These are phyloP conservation scores for Paramuricea clavata DNA, from an alignment of 92 coral and sea anemone species.

Conservation along the genomic window DNA sequence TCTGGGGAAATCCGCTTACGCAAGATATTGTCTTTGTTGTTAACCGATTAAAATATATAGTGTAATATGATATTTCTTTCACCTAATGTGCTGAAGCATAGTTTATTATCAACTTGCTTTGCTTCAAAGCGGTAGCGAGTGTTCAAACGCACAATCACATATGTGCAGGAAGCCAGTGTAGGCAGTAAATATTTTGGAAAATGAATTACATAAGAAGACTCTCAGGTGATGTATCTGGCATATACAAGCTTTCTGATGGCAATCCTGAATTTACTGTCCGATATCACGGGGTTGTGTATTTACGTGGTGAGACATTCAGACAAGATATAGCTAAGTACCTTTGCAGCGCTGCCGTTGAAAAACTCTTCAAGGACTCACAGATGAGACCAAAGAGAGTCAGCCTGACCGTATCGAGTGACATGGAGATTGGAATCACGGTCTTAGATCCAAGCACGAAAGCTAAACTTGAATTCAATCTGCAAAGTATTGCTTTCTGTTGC, in stretches of 20 bases:
- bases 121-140: not conserved
- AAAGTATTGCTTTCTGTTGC: slow-evolving; percentile 87
- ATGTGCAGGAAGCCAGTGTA: not conserved
- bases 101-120: not conserved
- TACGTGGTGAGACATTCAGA: slow-evolving; percentile 34
- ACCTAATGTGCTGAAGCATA: not conserved
- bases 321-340: slow-evolving; percentile 32
- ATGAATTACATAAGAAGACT: slow-evolving; percentile 46
- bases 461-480: slow-evolving; percentile 74
- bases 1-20: no score
- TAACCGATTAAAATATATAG: no score
- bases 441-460: slow-evolving; percentile 71
- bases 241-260: slow-evolving; percentile 43
- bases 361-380: slow-evolving; percentile 47
- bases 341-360: slow-evolving; percentile 42
- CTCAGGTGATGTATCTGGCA: slow-evolving; percentile 43
- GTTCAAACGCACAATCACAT: not conserved
- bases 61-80: not conserved
- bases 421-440: slow-evolving; percentile 80
- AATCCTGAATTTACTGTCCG: slow-evolving; percentile 37
- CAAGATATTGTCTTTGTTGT: no score
- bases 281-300: slow-evolving; percentile 40
- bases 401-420: slow-evolving; percentile 78
- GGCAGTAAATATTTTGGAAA: not conserved
- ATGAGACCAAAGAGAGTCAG: slow-evolving; percentile 69